Percentiles rank a stretch among this genome's conserved stretches.
phyloP scores from a whole-genome alignment of 2,888 invertebrate genomes.

The Drosophila prostipennis region DNA sequence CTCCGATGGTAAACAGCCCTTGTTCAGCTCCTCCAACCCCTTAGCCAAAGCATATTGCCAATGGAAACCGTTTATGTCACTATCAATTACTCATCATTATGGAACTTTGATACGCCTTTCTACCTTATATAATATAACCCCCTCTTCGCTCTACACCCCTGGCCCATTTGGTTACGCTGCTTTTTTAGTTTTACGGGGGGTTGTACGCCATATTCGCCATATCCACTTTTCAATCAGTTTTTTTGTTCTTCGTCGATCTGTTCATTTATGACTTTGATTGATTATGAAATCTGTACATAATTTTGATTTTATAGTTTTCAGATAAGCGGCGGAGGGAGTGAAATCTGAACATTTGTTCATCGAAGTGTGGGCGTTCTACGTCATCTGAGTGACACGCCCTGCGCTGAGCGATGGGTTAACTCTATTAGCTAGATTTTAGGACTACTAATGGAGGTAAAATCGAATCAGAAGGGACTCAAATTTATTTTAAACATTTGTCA shows the following conservation, averaged over 20 bases:
- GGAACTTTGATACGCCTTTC: slow-evolving; percentile 47
- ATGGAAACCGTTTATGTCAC: slow-evolving; percentile 66
- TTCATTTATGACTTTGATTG: slow-evolving; percentile 81
- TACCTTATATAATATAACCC: slow-evolving; percentile 26
- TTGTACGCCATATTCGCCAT: slow-evolving; percentile 35
- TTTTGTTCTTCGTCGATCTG: slow-evolving; percentile 35
- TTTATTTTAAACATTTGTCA: background rate
- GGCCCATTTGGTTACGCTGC: slow-evolving; percentile 55
- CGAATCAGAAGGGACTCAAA: too few relatives aligned
- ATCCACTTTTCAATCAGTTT: slow-evolving; percentile 52
- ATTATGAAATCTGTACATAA: slow-evolving; percentile 72
- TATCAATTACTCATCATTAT: slow-evolving; percentile 80
- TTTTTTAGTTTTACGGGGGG: slow-evolving; percentile 28
- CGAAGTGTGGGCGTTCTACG: slow-evolving; percentile 57
- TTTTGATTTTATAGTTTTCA: slow-evolving; percentile 59
- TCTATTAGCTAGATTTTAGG: slow-evolving; percentile 26
- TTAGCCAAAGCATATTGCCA: slow-evolving; percentile 45
- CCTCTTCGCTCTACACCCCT: slow-evolving; percentile 2
- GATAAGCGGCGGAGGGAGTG: slow-evolving; percentile 5
- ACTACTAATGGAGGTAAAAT: slow-evolving; percentile 4
- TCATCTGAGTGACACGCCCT: slow-evolving; percentile 48
- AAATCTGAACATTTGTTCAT: slow-evolving; percentile 49
- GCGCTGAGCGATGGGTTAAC: slow-evolving; percentile 12
- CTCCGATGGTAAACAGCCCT: slow-evolving; percentile 21
- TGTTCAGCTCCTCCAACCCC: slow-evolving; percentile 11